Percentiles rank a stretch among this genome's conserved stretches.
These are phyloP conservation scores for Mythimna lalbum DNA, from an alignment of 2,888 invertebrate genomes.

Conservation along the genomic window DNA sequence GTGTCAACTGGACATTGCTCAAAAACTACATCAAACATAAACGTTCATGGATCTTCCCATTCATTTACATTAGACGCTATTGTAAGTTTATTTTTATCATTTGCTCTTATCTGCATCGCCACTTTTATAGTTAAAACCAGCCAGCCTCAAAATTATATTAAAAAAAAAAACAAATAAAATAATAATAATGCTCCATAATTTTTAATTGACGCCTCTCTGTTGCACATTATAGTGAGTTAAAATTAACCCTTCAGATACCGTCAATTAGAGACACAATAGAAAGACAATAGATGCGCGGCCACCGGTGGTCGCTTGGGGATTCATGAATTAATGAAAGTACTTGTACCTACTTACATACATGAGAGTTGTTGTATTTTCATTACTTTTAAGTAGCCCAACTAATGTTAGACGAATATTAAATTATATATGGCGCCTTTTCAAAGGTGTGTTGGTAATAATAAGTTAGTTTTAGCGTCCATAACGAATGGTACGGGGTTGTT, in stretches of 20 bases:
- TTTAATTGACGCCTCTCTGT: not conserved
- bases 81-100: not conserved
- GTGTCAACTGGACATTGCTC: no score
- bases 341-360: not conserved
- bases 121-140: not conserved
- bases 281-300: no score
- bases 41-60: no score
- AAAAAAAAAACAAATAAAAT: not conserved
- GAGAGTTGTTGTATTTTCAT: conserved; percentile 40
- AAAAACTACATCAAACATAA: not conserved
- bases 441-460: conserved; percentile 46
- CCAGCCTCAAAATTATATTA: conserved; percentile 3
- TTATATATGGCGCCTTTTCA: conserved; percentile 49
- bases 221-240: not conserved
- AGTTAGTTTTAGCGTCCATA: conserved; percentile 49
- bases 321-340: conserved; percentile 13
- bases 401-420: conserved; percentile 52
- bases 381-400: conserved; percentile 44
- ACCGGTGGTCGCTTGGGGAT: no score
- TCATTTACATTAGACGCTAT: not conserved
- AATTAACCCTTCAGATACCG: no score
- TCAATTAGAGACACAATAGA: no score
- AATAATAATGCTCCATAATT: conserved; percentile 7
- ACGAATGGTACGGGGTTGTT: conserved; percentile 50
- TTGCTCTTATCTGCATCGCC: not conserved